phyloP scores from a whole-genome alignment of 2,113 vertebrate genomes.

The Capreolus pygargus region DNA sequence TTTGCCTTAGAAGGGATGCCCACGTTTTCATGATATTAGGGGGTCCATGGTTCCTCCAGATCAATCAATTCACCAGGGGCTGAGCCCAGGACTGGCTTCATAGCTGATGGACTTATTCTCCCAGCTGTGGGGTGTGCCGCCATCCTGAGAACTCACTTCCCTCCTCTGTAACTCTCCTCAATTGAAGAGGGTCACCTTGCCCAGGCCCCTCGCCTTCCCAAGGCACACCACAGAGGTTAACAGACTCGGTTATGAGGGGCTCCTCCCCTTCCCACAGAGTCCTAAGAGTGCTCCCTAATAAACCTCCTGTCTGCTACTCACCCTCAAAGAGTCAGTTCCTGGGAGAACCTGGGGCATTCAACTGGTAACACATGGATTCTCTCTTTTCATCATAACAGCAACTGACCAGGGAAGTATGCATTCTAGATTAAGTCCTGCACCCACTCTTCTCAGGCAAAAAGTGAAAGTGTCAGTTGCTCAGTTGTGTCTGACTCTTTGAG shows the following conservation, averaged over 20 bases:
- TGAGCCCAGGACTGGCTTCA: background rate
- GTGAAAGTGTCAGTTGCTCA: background rate
- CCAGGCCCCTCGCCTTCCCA: background rate
- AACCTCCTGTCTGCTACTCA: rapidly evolving
- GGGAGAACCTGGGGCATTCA: background rate
- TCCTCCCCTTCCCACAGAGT: rapidly evolving
- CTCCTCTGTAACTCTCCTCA: background rate
- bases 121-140: background rate
- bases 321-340: background rate
- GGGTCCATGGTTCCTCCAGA: background rate
- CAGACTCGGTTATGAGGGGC: background rate
- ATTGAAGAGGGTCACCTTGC: background rate
- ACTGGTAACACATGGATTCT: background rate
- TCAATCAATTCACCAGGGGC: background rate
- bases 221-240: background rate
- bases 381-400: background rate
- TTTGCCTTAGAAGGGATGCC: background rate
- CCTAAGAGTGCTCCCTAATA: background rate
- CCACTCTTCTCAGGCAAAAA: background rate
- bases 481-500: background rate
- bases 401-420: background rate
- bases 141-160: background rate
- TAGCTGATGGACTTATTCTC: background rate
- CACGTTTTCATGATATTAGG: background rate
- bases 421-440: background rate